phyloP scores from a whole-genome alignment of 2,113 vertebrate species.

The Phalacrocorax pelagicus region DNA sequence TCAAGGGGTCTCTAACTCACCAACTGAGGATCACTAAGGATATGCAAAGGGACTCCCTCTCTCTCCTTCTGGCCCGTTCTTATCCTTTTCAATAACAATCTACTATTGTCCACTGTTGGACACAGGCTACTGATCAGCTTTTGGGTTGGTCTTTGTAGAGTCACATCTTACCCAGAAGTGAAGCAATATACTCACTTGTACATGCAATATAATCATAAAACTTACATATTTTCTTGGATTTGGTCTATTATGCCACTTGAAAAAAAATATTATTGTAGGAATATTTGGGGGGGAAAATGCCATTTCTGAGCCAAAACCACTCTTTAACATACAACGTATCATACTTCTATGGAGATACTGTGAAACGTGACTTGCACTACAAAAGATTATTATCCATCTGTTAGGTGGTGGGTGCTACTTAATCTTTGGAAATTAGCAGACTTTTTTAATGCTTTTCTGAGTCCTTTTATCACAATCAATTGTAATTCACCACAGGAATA shows the following conservation, averaged over 20 bases:
- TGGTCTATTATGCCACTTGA: not conserved
- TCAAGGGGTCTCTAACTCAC: not conserved
- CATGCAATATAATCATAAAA: not conserved
- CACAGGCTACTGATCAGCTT: not conserved
- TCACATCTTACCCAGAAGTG: not conserved
- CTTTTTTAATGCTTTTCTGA: not conserved
- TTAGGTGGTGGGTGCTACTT: not conserved
- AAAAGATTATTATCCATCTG: not conserved
- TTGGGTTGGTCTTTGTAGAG: not conserved
- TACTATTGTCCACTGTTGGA: not conserved
- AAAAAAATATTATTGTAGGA: not conserved
- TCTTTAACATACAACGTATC: not conserved
- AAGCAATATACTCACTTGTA: not conserved
- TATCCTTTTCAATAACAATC: not conserved
- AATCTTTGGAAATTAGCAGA: not conserved
- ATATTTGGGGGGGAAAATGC: accelerated
- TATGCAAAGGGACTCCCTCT: not conserved
- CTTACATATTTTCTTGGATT: not conserved
- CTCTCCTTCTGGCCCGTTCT: not conserved
- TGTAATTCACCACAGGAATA: not conserved
- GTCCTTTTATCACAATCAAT: not conserved
- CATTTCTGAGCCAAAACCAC: not conserved
- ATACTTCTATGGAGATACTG: not conserved
- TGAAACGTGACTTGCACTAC: not conserved
- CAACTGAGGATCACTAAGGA: not conserved